phyloP scores from a whole-genome alignment of 2,888 invertebrate genomes.

The Malachius bipustulatus region DNA sequence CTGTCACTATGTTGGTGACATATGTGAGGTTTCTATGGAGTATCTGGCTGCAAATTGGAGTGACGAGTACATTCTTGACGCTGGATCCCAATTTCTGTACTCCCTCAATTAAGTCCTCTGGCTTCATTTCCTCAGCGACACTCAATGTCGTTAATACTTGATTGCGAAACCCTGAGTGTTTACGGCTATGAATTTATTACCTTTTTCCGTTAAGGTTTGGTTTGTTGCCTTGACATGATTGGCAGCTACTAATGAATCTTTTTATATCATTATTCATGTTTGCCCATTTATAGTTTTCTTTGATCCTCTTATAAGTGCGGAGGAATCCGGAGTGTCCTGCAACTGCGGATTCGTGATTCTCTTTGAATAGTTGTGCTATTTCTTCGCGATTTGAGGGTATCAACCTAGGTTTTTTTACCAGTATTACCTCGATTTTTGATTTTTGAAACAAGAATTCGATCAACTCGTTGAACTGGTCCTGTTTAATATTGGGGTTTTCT shows the following conservation, averaged over 20 bases:
- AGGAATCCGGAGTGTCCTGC: conserved; percentile 20
- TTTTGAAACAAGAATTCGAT: conserved; percentile 17
- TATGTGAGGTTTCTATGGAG: too few relatives aligned
- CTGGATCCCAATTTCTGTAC: too few relatives aligned
- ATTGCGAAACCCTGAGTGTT: too few relatives aligned
- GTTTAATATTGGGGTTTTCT: too few relatives aligned
- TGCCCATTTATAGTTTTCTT: conserved; percentile 24
- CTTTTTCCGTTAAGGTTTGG: conserved; percentile 6
- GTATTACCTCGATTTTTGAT: conserved; percentile 17
- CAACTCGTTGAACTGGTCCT: too few relatives aligned
- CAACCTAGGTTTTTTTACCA: conserved; percentile 13
- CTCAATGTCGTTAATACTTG: too few relatives aligned
- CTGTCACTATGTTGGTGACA: too few relatives aligned
- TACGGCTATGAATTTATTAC: conserved; percentile 9
- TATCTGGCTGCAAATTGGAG: too few relatives aligned
- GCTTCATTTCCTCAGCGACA: too few relatives aligned
- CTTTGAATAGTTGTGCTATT: conserved; percentile 19
- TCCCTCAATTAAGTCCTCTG: too few relatives aligned
- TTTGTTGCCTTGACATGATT: conserved; percentile 27
- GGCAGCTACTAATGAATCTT: conserved; percentile 24
- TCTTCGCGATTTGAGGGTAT: conserved; percentile 12
- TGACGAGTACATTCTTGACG: too few relatives aligned
- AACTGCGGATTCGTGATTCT: conserved; percentile 18
- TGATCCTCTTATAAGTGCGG: conserved; percentile 22
- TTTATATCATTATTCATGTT: conserved; percentile 27